Evolutionary conservation across 2,888 invertebrate species (phyloP).

Genomic region (Corythucha ciliata): DNA sequence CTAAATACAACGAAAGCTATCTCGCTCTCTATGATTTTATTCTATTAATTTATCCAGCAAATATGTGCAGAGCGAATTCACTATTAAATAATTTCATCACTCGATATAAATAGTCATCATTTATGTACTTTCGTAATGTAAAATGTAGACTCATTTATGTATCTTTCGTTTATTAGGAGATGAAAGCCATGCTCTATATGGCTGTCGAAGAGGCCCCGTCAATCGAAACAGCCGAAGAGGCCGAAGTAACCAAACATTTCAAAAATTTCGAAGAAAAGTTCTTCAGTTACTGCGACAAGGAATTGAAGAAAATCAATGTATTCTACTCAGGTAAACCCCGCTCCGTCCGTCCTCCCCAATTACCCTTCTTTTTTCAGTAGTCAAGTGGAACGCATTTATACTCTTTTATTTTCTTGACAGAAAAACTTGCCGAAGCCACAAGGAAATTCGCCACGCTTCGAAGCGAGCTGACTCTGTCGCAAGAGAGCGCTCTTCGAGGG

Average conservation of each 20-base stretch:
- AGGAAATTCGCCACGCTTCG: slow-evolving; percentile 65
- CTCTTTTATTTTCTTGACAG: slow-evolving; percentile 40
- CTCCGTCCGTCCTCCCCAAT: background rate
- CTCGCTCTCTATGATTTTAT: no score
- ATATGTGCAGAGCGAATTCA: no score
- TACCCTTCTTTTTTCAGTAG: background rate
- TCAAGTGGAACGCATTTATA: background rate
- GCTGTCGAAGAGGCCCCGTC: slow-evolving; percentile 69
- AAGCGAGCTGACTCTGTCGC: slow-evolving; percentile 54
- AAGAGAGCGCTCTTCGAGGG: slow-evolving; percentile 30
- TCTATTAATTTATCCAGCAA: no score
- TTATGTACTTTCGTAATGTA: no score
- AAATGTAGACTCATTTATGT: no score
- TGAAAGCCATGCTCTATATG: slow-evolving; percentile 74
- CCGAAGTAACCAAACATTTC: slow-evolving; percentile 60
- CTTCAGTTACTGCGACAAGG: slow-evolving; percentile 74
- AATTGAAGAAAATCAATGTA: slow-evolving; percentile 77
- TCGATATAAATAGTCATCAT: no score
- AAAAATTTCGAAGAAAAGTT: slow-evolving; percentile 76
- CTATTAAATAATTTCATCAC: no score
- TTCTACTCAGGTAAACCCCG: slow-evolving; percentile 58
- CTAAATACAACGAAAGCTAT: no score
- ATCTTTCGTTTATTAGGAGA: slow-evolving; percentile 49
- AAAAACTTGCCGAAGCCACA: slow-evolving; percentile 81
- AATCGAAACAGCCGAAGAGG: slow-evolving; percentile 61